Percentiles rank a stretch among this genome's conserved stretches.
phyloP scores from a whole-genome alignment of 2,113 vertebrate genomes.

The Sinocyclocheilus anshuiensis region DNA sequence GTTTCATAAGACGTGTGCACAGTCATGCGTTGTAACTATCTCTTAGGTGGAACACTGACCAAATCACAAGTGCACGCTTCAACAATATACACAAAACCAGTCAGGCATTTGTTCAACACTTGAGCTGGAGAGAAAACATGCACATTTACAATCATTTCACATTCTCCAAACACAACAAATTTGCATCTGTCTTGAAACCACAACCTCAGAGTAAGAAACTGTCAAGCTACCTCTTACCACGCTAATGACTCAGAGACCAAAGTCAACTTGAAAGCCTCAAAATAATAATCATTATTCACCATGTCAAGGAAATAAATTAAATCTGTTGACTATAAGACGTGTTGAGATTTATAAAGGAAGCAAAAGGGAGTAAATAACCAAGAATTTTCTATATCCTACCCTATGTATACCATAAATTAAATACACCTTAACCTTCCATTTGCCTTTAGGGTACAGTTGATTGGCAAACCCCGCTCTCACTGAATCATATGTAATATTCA shows the following conservation, averaged over 20 bases:
- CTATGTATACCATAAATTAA: constrained; percentile 40
- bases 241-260: constrained; percentile 23
- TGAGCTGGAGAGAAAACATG: constrained; percentile 33
- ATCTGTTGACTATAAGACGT: constrained; percentile 33
- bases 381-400: constrained; percentile 38
- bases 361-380: constrained; percentile 12
- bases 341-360: constrained; percentile 28
- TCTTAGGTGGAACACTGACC: background rate
- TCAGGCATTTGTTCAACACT: constrained; percentile 14
- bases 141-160: constrained; percentile 47
- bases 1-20: background rate
- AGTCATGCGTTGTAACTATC: background rate
- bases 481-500: constrained; percentile 22
- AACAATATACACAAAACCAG: constrained; percentile 33
- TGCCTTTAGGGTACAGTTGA: constrained; percentile 35
- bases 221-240: constrained; percentile 30
- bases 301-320: constrained; percentile 43
- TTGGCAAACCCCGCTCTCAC: constrained; percentile 24
- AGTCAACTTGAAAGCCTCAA: constrained; percentile 42
- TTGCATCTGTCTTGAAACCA: constrained; percentile 33
- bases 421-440: constrained; percentile 34
- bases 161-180: constrained; percentile 25
- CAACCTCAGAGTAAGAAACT: constrained; percentile 40
- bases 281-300: constrained; percentile 52
- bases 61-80: constrained; percentile 8